Percentiles rank a stretch among this genome's conserved stretches.
phyloP scores from a whole-genome alignment of 37 sponge, comb jelly and placozoan genomes.

The Diacarnus erythraeanus region DNA sequence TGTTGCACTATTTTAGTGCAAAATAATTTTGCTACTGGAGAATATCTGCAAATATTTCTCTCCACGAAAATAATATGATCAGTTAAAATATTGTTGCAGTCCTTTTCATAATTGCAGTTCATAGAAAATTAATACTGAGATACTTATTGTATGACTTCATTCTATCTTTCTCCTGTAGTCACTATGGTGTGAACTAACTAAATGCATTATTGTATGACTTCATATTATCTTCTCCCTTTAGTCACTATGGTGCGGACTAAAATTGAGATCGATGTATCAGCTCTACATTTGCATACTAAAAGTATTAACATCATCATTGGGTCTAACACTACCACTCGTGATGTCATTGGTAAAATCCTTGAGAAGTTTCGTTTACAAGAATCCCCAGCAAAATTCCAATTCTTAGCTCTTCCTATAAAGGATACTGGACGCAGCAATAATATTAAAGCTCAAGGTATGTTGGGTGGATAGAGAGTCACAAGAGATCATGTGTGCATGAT shows the following conservation, averaged over 20 bases:
- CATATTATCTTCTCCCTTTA: neutral
- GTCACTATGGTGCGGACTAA: conserved; percentile 40
- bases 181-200: conserved; percentile 42
- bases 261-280: conserved; percentile 27
- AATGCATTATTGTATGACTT: too few species aligned
- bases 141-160: too few species aligned
- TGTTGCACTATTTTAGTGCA: too few species aligned
- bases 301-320: conserved; percentile 39
- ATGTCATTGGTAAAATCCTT: conserved; percentile 42
- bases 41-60: too few species aligned
- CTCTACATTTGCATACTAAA: conserved; percentile 20
- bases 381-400: conserved; percentile 41
- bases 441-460: neutral
- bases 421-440: neutral
- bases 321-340: conserved; percentile 35
- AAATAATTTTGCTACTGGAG: too few species aligned
- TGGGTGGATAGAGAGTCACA: too few species aligned
- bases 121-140: too few species aligned
- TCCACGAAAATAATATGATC: too few species aligned
- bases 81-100: too few species aligned
- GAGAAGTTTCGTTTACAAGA: conserved; percentile 46
- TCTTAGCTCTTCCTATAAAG: conserved; percentile 26
- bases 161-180: neutral
- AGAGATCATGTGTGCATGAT: too few species aligned
- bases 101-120: too few species aligned